A percentile compares a stretch with the other conserved stretches of the same genome.
phyloP scores from a whole-genome alignment of 2,888 invertebrate species.

The Macrophya alboannulata region DNA sequence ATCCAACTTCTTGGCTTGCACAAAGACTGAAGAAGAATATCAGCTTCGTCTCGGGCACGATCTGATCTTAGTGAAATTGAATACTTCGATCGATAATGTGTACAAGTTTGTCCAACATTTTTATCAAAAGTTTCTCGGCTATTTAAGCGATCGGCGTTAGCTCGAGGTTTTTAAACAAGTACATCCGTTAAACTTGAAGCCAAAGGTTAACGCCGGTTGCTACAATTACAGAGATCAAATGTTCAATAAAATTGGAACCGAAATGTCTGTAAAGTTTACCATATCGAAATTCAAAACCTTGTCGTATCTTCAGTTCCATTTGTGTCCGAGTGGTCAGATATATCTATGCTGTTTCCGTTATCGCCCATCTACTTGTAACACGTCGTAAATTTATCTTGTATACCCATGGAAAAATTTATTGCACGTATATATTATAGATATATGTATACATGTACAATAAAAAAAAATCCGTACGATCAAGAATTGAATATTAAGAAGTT shows the following conservation, averaged over 20 bases:
- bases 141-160: background rate
- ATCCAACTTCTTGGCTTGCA: too few species aligned
- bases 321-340: background rate
- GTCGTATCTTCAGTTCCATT: background rate
- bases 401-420: constrained; percentile 28
- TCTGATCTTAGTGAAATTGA: too few species aligned
- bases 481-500: constrained; percentile 57
- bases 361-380: constrained; percentile 30
- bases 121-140: too few species aligned
- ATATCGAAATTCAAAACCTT: background rate
- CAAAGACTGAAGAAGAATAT: too few species aligned
- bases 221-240: background rate
- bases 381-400: constrained; percentile 26
- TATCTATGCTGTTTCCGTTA: background rate
- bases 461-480: constrained; percentile 50
- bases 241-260: background rate
- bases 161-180: background rate
- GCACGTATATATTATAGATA: background rate
- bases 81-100: too few species aligned
- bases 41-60: too few species aligned
- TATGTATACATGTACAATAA: constrained; percentile 1
- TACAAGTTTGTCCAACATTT: too few species aligned
- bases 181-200: background rate
- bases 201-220: background rate
- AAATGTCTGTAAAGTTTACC: background rate